These are phyloP conservation scores for Alviniconcha strummeri DNA, from an alignment of 2,888 invertebrate species.

Conservation along the genomic window DNA sequence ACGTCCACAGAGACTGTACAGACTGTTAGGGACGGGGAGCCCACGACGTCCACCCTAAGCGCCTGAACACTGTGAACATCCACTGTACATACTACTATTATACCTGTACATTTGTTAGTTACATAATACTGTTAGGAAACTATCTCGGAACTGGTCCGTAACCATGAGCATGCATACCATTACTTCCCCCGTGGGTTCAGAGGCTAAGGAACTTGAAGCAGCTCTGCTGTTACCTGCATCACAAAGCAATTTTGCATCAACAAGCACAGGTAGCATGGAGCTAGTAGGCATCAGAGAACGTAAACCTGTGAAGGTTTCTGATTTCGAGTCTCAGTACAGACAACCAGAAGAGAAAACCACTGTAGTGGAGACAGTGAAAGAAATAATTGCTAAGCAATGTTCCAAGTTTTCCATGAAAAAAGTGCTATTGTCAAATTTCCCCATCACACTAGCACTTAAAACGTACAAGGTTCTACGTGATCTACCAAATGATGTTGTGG, in stretches of 20 bases:
- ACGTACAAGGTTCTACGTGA: slow-evolving; percentile 68
- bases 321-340: slow-evolving; percentile 40
- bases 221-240: not conserved
- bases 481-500: slow-evolving; percentile 83
- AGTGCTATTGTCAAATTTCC: slow-evolving; percentile 45
- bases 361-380: not conserved
- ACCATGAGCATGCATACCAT: not conserved
- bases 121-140: too few relatives aligned
- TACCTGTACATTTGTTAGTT: too few relatives aligned
- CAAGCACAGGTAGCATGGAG: slow-evolving; percentile 20
- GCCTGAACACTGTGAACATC: too few relatives aligned
- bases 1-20: too few relatives aligned
- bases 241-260: not conserved
- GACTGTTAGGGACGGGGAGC: too few relatives aligned
- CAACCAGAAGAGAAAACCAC: slow-evolving; percentile 21
- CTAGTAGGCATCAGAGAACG: slow-evolving; percentile 13
- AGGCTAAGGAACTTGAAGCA: not conserved
- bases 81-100: too few relatives aligned
- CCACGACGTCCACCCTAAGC: too few relatives aligned
- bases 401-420: slow-evolving; percentile 32
- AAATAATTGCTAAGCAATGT: not conserved
- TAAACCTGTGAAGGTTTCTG: slow-evolving; percentile 34
- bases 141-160: too few relatives aligned
- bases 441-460: slow-evolving; percentile 53
- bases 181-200: not conserved